Evolutionary conservation across 2,797 vertebrate species (phyloP), one percentile per base, ranked within the genome.

Genomic region (Taenioides sp.): DNA sequence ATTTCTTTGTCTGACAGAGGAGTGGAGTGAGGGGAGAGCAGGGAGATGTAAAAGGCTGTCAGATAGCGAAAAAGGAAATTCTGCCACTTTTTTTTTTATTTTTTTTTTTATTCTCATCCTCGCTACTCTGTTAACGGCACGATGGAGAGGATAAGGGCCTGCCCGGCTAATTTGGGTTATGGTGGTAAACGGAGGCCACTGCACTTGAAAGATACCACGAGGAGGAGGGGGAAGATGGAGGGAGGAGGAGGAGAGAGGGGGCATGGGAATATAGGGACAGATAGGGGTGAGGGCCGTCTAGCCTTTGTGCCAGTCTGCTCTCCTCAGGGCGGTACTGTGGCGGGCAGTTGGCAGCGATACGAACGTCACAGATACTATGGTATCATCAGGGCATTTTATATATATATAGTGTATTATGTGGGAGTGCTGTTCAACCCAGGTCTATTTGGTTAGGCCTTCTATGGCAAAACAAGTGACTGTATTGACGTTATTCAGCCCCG

Each of bases 1-100:
- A 99, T 99, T 98, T 99, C 97, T 98, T 96, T 98, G 96, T 97
- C 96, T 99, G 96, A 95, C 96, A 96, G 96, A 94, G 95, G 95
- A 97, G 95, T 94, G 95, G 94, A 94, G 95, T 94, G 96, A 96
- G 96, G 95, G 96, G 96, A 93, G 94, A 91, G 94, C 94, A 94
- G 95, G 95, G 96, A 96, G 95, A 96, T 96, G 96, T 97, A 96
- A 96, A 97, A 97, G 94, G 95, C 95, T 97, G 96, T 98, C 97
- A 98, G 95, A 97, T 95, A 95, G 96, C 95, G 95, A 90, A 92
- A 95, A 95, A 92, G 93, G 85, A 90, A 89, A 86, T 84, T 86
- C 86, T 90, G 85, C 88, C 84, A 87, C 82, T 14, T 61, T 64
- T 59, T 40, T 69, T 55, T 61, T 65, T 59, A 27, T 31, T 5